Evolutionary conservation across 2,888 invertebrate genomes (phyloP).

Genomic region (Oligia latruncula): DNA sequence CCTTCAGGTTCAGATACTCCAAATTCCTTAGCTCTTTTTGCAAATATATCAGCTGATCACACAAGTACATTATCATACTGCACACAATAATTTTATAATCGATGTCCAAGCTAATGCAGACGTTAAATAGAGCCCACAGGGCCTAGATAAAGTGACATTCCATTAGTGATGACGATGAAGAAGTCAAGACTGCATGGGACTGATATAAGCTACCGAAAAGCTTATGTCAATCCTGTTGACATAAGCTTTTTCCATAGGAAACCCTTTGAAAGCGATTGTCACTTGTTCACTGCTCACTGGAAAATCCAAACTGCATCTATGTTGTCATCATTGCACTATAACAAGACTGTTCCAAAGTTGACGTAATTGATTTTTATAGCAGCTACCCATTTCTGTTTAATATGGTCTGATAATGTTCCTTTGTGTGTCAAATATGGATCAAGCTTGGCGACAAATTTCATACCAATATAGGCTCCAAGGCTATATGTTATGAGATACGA

Average conservation of each 20-base stretch:
- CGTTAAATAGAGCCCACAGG: background rate
- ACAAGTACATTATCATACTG: conserved; percentile 81
- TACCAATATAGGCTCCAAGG: conserved; percentile 29
- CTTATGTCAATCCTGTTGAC: too few relatives aligned
- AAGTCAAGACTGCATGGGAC: too few relatives aligned
- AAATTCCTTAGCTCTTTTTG: conserved; percentile 74
- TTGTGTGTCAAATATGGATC: conserved; percentile 59
- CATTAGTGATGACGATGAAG: background rate
- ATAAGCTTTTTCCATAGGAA: background rate
- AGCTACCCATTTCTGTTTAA: conserved; percentile 25
- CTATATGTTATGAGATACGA: conserved; percentile 43
- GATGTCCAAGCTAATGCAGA: background rate
- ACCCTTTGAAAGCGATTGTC: background rate
- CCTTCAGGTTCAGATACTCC: conserved; percentile 63
- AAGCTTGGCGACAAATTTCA: conserved; percentile 34
- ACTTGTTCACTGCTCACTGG: too few relatives aligned
- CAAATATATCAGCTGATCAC: conserved; percentile 80
- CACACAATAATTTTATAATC: conserved; percentile 57
- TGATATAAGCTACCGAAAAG: background rate
- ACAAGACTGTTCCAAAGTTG: conserved; percentile 16
- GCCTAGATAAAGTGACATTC: background rate
- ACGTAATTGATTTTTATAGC: conserved; percentile 45
- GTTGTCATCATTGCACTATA: background rate
- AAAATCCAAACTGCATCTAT: conserved; percentile 4
- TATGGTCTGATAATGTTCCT: conserved; percentile 52